Evolutionary conservation across 1,140 invertebrate species (phyloP).

Genomic region (Nautilus pompilius): DNA sequence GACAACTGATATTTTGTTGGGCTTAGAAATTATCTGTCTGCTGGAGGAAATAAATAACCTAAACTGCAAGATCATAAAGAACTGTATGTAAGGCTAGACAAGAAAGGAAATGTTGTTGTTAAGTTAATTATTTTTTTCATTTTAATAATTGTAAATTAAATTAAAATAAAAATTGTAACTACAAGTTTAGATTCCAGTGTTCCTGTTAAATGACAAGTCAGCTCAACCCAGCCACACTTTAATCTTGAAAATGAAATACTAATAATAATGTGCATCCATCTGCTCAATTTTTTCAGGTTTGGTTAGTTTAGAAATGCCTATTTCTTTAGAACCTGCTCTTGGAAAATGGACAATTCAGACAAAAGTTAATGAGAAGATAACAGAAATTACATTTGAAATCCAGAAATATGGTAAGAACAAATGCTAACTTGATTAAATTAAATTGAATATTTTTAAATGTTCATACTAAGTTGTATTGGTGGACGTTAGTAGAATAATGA

Average conservation of each 20-base stretch:
- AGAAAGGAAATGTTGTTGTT: neutral
- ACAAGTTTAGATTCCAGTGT: neutral
- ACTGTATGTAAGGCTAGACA: no score
- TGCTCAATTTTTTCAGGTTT: neutral
- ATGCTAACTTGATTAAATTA: neutral
- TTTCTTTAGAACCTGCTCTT: neutral
- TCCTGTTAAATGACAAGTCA: neutral
- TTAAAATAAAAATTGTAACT: neutral
- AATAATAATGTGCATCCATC: no score
- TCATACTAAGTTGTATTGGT: neutral
- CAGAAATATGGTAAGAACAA: conserved; percentile 5
- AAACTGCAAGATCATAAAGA: no score
- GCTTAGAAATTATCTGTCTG: no score
- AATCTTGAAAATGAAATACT: no score
- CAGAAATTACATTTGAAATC: neutral
- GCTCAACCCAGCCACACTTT: neutral
- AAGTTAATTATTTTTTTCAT: neutral
- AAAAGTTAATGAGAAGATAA: neutral
- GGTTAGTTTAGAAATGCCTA: neutral
- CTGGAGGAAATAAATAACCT: no score
- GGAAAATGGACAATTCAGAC: neutral
- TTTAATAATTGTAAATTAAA: neutral
- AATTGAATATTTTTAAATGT: neutral
- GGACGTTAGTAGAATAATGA: neutral
- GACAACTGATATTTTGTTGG: no score